Evolutionary conservation across 2,888 invertebrate genomes (phyloP), one percentile per base, ranked within the genome.

Genomic region (Acleris sparsana): DNA sequence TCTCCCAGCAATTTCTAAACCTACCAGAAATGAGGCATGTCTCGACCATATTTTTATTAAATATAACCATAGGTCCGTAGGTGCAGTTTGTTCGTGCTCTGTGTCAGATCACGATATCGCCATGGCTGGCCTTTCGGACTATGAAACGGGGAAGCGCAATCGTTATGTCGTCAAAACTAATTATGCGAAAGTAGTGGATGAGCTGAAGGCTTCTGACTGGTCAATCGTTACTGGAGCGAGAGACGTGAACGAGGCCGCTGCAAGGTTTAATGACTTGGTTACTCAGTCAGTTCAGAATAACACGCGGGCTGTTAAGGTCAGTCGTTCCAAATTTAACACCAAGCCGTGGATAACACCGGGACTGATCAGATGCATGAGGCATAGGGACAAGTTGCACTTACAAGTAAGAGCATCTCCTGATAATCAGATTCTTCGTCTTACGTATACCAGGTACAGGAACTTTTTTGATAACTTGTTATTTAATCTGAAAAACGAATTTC

Each of bases 261-360:
- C 17, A 11, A 17, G 48, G 5, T 58, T 58, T 49, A 13, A 49
- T 13, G 3, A 18, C 5, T 7, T 58, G 11, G 18, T 58, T 3
- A 17, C 58, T 5, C 2, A 29, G 9, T 33, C 58, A 18, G 17
- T 58, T 9, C 17, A 49, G 11, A 29, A 17, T 3, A 58, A 58
- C 17, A 58, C 58, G 2, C n/a, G 9, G 2, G 3, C 2, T 1
- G 33, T 58, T 5, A 58, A 33, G 13, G 5, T 58, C 2, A 58
- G 58, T 16, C 48, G 58, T 3, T 33, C 48, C 5, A 48, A 58
- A 18, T 17, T 58, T 18, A 58, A 17, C 13, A 17, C 33, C 3
- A 58, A 58, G 18, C 58, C 58, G 3, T 58, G 58, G 58, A 49
- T 58, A 9, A 58, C 58, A 13, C 58, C 58, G 1, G 58, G 58